Evolutionary conservation across 2,113 vertebrate species (phyloP), one percentile per base, ranked within the genome.

Genomic region (Perca schrenkii): DNA sequence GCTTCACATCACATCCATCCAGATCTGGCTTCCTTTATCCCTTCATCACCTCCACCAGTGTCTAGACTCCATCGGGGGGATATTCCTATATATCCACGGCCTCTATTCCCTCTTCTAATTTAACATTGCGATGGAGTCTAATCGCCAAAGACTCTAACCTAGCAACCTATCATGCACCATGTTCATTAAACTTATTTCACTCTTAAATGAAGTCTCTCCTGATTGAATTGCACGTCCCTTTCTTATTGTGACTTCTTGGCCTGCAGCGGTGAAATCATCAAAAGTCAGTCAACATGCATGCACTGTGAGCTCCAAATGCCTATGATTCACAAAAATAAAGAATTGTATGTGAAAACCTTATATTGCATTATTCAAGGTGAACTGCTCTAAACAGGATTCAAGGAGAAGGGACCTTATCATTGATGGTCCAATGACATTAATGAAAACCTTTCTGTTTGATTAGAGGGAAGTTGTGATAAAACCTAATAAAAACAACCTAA

Each of bases 371-470:
- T 10, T 69, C 47, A 40, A 53, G n/a, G 65, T 79, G 57, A 62
- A 63, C 31, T 62, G 3, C 47, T 21, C 19, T 5, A 34, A 36
- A 69, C 31, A 36, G 64, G 8, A 40, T 31, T 77, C 13, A 34
- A 46, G 46, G 15, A 70, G 12, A 46, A 47, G 25, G 21, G 56
- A 62, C 16, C 46, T 52, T 53, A 53, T 69, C n/a, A n/a, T 54
- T 47, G 8, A 56, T 58, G 36, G 31, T 19, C 7, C 71, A 46
- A 17, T 61, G 46, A 74, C 67, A 74, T 60, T 54, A 60, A 43
- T 60, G 21, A 65, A 66, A 73, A 36, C 40, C 3, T 49, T 34
- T 63, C 22, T 28, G 10, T 40, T 49, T 72, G 6, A 65, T 50
- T 16, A 4, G 7, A 67, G 46, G 31, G 43, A 66, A 15, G n/a